Evolutionary conservation across 1,140 invertebrate species (phyloP), one percentile per base, ranked within the genome.

Genomic region (Linepithema humile): DNA sequence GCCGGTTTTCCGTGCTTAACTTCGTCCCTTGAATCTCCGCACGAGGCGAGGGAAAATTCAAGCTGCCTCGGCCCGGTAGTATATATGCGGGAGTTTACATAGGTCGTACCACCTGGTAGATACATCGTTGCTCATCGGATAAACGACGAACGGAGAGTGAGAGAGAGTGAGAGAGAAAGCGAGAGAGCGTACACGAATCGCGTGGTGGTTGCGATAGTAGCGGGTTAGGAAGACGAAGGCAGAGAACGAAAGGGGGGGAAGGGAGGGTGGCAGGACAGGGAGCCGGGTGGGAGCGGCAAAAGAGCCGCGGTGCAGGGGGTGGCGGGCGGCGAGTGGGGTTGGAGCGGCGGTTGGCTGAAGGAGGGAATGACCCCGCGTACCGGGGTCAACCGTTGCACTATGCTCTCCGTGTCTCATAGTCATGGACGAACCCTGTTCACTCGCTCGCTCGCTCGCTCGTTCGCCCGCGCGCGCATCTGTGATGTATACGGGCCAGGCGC

Each of bases 381-480:
- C 89, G 91, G 88, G 91, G 91, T 93, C 92, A 92, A 93, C 89
- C 90, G 85, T 90, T 92, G 88, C 90, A 89, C 90, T 88, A 88
- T 85, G 78, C 87, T 90, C 84, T 78, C 84, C 72, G 82, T 77
- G 38, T 82, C 78, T 77, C 55, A 60, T 84, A 89, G 82, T 82
- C 88, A 85, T 85, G 75, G 83, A 77, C 78, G 70, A 85, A 74
- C 67, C 72, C 32, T 29, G 60, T 43, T 84, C 75, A 26, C 26
- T 43, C 35, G 32, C 45, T 32, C 77, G 29, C 64, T 32, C 50
- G 59, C 74, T 74, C 64, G 12, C 9, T 40, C 43, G 43, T 45
- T 45, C 43, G 10, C 3, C 10, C 15, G 15, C 15, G 43, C 10
- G 15, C 43, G 12, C 10, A n/a, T 6, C 6, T 45, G 43, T 85